A percentile compares a stretch with the other conserved stretches of the same genome.
Conservation (phyloP, 2,113 vertebrate species). For the Petroica traversi region DNA sequence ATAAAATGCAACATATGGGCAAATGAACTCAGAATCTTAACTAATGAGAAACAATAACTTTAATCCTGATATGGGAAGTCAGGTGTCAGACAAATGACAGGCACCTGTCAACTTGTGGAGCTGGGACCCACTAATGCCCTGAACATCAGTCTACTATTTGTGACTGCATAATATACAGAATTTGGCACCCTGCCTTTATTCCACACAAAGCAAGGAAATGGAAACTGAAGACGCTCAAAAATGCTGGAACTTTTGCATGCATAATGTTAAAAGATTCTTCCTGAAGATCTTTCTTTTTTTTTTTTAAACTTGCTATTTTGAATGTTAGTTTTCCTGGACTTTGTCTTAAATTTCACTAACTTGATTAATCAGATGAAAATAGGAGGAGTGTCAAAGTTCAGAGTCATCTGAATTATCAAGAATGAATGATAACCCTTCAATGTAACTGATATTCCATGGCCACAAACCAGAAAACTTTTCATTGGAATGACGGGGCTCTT, state of each 20-base stretch:
- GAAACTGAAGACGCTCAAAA: neutral
- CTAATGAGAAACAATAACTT: neutral
- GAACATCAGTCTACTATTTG: neutral
- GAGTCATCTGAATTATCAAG: neutral
- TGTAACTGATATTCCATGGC: neutral
- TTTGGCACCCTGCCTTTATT: neutral
- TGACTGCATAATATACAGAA: neutral
- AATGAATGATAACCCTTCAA: neutral
- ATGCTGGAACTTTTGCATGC: neutral
- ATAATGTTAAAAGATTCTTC: neutral
- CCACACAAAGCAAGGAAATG: neutral
- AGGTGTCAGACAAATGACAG: neutral
- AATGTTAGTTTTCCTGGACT: neutral
- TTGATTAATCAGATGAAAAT: neutral
- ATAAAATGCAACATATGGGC: neutral
- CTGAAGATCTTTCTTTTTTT: neutral
- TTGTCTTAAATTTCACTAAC: neutral
- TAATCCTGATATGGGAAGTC: neutral
- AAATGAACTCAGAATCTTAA: neutral
- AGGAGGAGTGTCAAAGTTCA: neutral
- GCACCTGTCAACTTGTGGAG: neutral
- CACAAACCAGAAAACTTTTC: neutral
- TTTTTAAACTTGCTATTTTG: neutral
- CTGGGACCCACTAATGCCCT: neutral
- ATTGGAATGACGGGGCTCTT: neutral